phyloP scores from a whole-genome alignment of 2,888 invertebrate species.

The Schrankia costaestrigalis region DNA sequence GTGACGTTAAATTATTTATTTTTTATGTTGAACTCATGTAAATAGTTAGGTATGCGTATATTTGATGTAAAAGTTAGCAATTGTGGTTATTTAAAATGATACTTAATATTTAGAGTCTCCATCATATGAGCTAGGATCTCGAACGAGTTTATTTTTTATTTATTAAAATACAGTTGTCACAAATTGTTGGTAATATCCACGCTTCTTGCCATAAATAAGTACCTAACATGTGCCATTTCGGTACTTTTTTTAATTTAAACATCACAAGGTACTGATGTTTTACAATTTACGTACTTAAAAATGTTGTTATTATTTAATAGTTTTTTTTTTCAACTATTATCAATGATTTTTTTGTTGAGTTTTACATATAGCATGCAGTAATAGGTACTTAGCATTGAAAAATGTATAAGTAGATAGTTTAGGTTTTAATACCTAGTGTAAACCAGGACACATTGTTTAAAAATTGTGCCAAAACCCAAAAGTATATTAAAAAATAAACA shows the following conservation, averaged over 20 bases:
- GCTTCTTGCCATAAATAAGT: constrained; percentile 42
- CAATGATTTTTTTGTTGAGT: constrained; percentile 26
- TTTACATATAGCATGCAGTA: constrained; percentile 27
- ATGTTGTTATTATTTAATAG: constrained; percentile 37
- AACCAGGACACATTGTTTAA: constrained; percentile 78
- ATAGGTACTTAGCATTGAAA: constrained; percentile 54
- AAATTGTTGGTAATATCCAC: constrained; percentile 26
- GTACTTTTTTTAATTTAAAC: constrained; percentile 26
- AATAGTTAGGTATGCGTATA: constrained; percentile 72
- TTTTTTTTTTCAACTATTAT: constrained; percentile 39
- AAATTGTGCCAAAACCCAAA: constrained; percentile 80
- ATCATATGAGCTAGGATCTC: constrained; percentile 61
- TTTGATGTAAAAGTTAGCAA: constrained; percentile 68
- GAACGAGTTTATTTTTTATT: constrained; percentile 53
- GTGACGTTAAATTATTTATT: constrained; percentile 79
- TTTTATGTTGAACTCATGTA: constrained; percentile 77
- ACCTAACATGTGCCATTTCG: constrained; percentile 19
- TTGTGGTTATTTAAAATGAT: constrained; percentile 71
- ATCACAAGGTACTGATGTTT: constrained; percentile 28
- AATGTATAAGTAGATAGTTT: constrained; percentile 70
- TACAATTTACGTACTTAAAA: constrained; percentile 34
- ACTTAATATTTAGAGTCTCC: constrained; percentile 46
- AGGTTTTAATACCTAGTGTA: constrained; percentile 75
- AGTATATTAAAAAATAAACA: constrained; percentile 77
- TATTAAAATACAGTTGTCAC: constrained; percentile 40